Evolutionary conservation across 1,140 invertebrate genomes (phyloP).

Genomic region (Megalopta genalis): DNA sequence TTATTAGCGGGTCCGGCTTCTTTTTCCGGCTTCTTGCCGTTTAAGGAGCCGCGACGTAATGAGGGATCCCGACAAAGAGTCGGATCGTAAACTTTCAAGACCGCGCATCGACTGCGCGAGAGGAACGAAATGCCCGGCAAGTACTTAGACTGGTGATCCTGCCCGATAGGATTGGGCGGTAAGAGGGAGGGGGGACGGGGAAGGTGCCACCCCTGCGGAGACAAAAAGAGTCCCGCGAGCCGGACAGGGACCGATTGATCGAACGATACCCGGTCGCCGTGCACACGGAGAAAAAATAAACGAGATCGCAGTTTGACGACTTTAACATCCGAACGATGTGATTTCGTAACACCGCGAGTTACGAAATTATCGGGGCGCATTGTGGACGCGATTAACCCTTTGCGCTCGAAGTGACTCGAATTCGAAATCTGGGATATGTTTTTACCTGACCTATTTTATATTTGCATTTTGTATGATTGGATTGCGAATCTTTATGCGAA

Average conservation of each 20-base stretch:
- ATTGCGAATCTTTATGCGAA: too few species aligned
- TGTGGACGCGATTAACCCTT: too few species aligned
- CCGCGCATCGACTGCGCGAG: constrained; percentile 25
- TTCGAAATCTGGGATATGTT: too few species aligned
- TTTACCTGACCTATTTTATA: too few species aligned
- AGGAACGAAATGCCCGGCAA: constrained; percentile 47
- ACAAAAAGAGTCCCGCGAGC: constrained; percentile 31
- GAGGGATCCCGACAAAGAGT: constrained; percentile 42
- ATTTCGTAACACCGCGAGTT: too few species aligned
- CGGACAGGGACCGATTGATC: not conserved
- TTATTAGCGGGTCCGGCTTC: constrained; percentile 29
- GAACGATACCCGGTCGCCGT: not conserved
- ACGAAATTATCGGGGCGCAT: too few species aligned
- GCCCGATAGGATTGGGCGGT: constrained; percentile 51
- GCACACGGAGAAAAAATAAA: not conserved
- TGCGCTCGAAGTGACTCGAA: too few species aligned
- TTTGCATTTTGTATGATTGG: too few species aligned
- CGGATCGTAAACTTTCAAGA: constrained; percentile 58
- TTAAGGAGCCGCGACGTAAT: constrained; percentile 36
- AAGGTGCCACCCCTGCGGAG: constrained; percentile 16
- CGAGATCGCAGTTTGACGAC: not conserved
- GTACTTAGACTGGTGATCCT: constrained; percentile 60
- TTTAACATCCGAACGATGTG: not conserved
- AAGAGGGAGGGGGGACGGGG: too few species aligned
- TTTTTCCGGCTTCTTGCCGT: constrained; percentile 42